A percentile compares a stretch with the other conserved stretches of the same genome.
phyloP scores from a whole-genome alignment of 1,140 invertebrate genomes.

The Araneus ventricosus region DNA sequence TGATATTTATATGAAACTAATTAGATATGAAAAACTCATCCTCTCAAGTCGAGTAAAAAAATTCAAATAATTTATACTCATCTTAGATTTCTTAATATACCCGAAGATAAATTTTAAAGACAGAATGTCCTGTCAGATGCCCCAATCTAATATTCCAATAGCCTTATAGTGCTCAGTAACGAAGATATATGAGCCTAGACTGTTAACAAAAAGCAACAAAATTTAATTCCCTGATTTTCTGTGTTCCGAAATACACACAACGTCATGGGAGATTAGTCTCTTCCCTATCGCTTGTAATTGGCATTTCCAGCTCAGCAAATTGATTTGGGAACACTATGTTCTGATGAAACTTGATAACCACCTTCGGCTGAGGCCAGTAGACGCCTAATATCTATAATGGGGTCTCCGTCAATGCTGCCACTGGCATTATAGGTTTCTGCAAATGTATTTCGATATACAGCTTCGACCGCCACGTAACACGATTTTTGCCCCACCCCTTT shows the following conservation, averaged over 20 bases:
- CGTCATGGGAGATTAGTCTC: constrained; percentile 58
- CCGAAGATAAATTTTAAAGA: too few species aligned
- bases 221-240: constrained; percentile 70
- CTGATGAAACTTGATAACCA: constrained; percentile 73
- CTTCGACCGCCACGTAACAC: constrained; percentile 17
- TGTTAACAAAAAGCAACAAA: constrained; percentile 59
- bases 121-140: too few species aligned
- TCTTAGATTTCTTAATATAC: too few species aligned
- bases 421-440: constrained; percentile 71
- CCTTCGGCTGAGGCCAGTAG: constrained; percentile 65
- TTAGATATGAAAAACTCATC: too few species aligned
- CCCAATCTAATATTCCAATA: background rate
- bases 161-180: background rate
- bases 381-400: constrained; percentile 75
- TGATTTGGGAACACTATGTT: constrained; percentile 74
- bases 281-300: constrained; percentile 64
- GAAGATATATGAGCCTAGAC: background rate
- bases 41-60: too few species aligned
- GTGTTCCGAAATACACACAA: constrained; percentile 46
- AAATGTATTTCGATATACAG: constrained; percentile 70
- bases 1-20: too few species aligned
- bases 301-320: constrained; percentile 71
- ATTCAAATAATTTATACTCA: too few species aligned
- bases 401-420: constrained; percentile 30
- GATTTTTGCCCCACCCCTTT: constrained; percentile 64